A percentile compares a stretch with the other conserved stretches of the same genome.
Conservation (phyloP, 2,113 vertebrate species). For the Vulpes vulpes region DNA sequence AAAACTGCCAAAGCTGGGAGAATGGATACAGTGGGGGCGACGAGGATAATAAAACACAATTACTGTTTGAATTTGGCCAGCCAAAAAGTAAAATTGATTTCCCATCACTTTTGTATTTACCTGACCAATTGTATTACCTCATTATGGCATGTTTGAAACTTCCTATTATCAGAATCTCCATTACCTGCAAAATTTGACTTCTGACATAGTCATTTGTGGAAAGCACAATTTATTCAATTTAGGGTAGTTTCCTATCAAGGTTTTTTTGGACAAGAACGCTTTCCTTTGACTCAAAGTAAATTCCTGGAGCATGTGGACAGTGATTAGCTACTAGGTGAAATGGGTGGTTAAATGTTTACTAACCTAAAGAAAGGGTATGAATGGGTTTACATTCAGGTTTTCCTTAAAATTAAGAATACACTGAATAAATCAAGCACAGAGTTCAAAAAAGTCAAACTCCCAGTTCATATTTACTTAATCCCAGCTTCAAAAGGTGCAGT, state of each 20-base stretch:
- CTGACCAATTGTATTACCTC: not conserved
- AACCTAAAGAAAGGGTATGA: not conserved
- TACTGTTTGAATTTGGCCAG: not conserved
- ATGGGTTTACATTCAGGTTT: not conserved
- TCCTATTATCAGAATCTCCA: not conserved
- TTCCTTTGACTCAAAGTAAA: not conserved
- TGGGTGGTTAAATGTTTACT: not conserved
- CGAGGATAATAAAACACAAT: not conserved
- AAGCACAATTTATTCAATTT: not conserved
- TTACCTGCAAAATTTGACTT: not conserved
- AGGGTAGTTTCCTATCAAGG: not conserved
- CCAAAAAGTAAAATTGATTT: not conserved
- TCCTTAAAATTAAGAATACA: not conserved
- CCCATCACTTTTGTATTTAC: not conserved
- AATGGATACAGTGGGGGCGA: not conserved
- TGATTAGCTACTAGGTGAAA: not conserved
- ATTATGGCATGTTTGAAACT: not conserved
- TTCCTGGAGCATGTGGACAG: not conserved
- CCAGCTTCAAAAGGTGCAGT: not conserved
- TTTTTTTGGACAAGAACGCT: not conserved
- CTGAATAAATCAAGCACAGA: not conserved
- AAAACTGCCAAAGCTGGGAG: not conserved
- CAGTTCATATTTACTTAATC: constrained; percentile 9
- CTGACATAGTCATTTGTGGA: not conserved
- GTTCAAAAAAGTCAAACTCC: not conserved